These are phyloP conservation scores for Montipora capricornis DNA, from an alignment of 64 coral and sea anemone genomes.

Conservation along the genomic window DNA sequence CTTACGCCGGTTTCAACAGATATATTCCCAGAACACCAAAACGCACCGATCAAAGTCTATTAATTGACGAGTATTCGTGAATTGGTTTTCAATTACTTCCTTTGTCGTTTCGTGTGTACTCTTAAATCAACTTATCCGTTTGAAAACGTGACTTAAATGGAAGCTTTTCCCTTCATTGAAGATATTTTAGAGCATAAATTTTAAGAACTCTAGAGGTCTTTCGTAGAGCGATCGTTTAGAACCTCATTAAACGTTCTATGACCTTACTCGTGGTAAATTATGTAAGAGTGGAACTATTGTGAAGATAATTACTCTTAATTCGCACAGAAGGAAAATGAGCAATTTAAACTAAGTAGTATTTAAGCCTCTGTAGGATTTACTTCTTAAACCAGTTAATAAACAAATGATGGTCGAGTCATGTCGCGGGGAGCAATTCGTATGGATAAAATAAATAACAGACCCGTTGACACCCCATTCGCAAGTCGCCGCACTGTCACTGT, in stretches of 20 bases:
- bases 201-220: background rate
- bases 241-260: background rate
- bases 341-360: constrained; percentile 10
- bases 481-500: background rate
- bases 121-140: background rate
- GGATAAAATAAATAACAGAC: constrained; percentile 44
- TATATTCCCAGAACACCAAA: background rate
- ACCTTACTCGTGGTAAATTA: background rate
- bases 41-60: background rate
- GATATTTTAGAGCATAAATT: background rate
- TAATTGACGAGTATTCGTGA: background rate
- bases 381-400: background rate
- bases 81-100: constrained; percentile 37
- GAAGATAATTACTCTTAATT: constrained; percentile 41
- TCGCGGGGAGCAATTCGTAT: background rate
- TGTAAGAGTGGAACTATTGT: constrained; percentile 28
- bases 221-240: background rate
- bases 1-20: background rate
- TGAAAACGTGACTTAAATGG: background rate
- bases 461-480: background rate
- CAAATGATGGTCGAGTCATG: background rate
- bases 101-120: background rate
- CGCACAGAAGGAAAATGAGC: constrained; percentile 6
- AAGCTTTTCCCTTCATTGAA: background rate
- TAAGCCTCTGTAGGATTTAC: background rate